These are phyloP conservation scores for Crocodylus rhombifer DNA, from an alignment of 2,797 vertebrate genomes.

Conservation along the genomic window DNA sequence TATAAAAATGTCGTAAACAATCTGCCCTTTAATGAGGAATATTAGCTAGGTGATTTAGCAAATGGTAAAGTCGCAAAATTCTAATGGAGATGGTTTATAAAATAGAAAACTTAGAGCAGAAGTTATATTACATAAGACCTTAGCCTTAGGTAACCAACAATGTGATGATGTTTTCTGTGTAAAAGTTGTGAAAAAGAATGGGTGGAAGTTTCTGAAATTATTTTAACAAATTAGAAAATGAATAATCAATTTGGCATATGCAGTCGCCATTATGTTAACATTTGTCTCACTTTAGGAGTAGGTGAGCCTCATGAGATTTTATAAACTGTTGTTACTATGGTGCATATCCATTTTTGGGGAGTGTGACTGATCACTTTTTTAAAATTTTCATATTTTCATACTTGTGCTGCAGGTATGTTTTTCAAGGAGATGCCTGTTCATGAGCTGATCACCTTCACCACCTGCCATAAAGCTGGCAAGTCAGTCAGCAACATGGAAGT, in stretches of 20 bases:
- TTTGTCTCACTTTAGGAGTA: neutral
- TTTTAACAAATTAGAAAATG: neutral
- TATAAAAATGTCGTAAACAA: neutral
- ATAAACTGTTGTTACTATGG: neutral
- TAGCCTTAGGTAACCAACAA: neutral
- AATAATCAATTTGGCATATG: neutral
- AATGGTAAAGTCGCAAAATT: neutral
- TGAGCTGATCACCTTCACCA: too few species aligned
- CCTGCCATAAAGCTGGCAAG: too few species aligned
- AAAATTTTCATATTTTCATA: accelerated
- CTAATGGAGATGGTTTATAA: neutral
- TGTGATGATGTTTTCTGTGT: accelerated
- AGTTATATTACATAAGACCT: accelerated
- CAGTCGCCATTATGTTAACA: neutral
- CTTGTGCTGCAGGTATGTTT: neutral
- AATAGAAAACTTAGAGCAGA: neutral
- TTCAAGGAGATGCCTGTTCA: neutral
- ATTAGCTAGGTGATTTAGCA: neutral
- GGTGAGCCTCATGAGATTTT: neutral
- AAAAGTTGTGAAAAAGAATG: accelerated
- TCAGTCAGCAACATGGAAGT: too few species aligned
- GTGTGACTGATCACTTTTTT: neutral
- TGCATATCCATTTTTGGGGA: neutral
- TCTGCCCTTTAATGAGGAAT: neutral
- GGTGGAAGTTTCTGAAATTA: neutral